phyloP scores from a whole-genome alignment of 2,113 vertebrate genomes.

The Puntigrus tetrazona region DNA sequence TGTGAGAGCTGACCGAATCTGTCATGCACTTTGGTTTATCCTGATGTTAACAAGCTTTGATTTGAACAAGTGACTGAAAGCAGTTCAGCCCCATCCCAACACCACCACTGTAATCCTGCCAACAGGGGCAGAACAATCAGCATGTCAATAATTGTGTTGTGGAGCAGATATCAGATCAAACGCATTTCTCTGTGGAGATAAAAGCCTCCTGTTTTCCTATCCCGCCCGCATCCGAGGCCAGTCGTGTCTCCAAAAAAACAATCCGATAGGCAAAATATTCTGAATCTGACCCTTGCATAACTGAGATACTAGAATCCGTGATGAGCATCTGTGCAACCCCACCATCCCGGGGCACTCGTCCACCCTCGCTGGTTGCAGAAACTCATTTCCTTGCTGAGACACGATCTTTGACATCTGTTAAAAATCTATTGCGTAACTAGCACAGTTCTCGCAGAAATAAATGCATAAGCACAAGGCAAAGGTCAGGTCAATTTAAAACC shows the following conservation, averaged over 20 bases:
- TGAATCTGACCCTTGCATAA: background rate
- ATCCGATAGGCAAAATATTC: background rate
- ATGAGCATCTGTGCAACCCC: background rate
- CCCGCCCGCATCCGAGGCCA: background rate
- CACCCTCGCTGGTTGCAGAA: background rate
- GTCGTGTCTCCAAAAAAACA: conserved; percentile 10
- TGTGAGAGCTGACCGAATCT: background rate
- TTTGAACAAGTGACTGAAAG: conserved; percentile 38
- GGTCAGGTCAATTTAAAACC: background rate
- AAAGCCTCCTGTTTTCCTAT: conserved; percentile 38
- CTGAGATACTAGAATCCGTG: background rate
- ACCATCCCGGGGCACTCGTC: background rate
- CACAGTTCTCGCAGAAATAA: conserved; percentile 1
- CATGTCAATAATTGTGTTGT: conserved; percentile 55
- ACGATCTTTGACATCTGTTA: conserved; percentile 32
- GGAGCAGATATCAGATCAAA: conserved; percentile 48
- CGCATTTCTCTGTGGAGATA: conserved; percentile 49
- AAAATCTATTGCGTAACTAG: conserved; percentile 28
- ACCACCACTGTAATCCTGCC: conserved; percentile 35
- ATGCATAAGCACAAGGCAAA: background rate
- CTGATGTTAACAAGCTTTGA: conserved; percentile 35
- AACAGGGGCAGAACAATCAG: conserved; percentile 41
- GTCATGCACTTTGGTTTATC: background rate
- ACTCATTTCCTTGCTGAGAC: conserved; percentile 36
- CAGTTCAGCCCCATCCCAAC: conserved; percentile 17